Evolutionary conservation across 1,140 invertebrate species (phyloP).

Genomic region (Achatina immaculata): DNA sequence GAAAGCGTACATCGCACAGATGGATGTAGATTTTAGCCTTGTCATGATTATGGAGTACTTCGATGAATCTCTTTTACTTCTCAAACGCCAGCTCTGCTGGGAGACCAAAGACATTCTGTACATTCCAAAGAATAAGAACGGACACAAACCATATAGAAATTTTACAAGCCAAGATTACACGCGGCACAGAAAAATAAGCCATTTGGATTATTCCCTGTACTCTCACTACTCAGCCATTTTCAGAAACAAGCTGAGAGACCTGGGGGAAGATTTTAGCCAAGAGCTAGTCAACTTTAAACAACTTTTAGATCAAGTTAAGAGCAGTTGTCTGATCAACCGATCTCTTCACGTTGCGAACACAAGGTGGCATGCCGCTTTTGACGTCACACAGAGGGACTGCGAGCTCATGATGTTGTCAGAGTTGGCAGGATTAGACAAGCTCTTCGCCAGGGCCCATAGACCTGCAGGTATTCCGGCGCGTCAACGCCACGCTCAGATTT

Average conservation of each 20-base stretch:
- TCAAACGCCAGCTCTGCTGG: slow-evolving; percentile 62
- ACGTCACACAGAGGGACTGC: slow-evolving; percentile 46
- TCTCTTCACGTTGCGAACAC: slow-evolving; percentile 37
- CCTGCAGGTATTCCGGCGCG: background rate
- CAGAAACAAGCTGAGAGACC: slow-evolving; percentile 39
- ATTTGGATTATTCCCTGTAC: slow-evolving; percentile 58
- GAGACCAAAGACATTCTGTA: slow-evolving; percentile 61
- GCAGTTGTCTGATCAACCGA: slow-evolving; percentile 40
- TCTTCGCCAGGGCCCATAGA: slow-evolving; percentile 44
- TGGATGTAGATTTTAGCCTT: slow-evolving; percentile 55
- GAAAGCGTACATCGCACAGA: slow-evolving; percentile 47
- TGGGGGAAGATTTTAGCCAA: slow-evolving; percentile 45
- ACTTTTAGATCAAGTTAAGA: slow-evolving; percentile 43
- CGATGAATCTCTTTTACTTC: slow-evolving; percentile 61
- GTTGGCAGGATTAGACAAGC: slow-evolving; percentile 43
- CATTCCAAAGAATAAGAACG: slow-evolving; percentile 54
- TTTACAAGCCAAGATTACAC: slow-evolving; percentile 43
- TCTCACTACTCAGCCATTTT: slow-evolving; percentile 49
- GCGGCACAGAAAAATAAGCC: slow-evolving; percentile 43
- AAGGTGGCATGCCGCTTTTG: slow-evolving; percentile 50
- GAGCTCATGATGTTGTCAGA: slow-evolving; percentile 50
- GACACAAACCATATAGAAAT: slow-evolving; percentile 39
- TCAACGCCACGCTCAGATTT: no score
- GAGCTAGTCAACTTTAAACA: slow-evolving; percentile 54
- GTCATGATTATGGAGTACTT: slow-evolving; percentile 64